Evolutionary conservation across 2,888 invertebrate species (phyloP), one percentile per base, ranked within the genome.

Genomic region (Anthophora plumipes): DNA sequence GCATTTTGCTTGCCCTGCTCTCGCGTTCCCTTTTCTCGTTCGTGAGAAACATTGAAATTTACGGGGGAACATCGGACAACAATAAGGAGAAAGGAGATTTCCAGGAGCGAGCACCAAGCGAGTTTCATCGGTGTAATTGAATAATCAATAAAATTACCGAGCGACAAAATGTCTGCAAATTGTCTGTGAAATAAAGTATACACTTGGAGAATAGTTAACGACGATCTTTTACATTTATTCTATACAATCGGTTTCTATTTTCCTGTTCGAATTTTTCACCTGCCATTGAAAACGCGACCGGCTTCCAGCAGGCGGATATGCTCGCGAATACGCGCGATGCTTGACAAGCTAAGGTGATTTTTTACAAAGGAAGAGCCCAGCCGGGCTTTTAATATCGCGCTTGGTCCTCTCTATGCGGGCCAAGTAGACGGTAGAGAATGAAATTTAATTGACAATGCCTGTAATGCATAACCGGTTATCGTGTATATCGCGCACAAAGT

Each of bases 61-160:
- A 70, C 80, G 60, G 50, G 48, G 20, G 31, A 31, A 31, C 74
- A 41, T 54, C 69, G 25, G 64, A 31, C 64, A 54, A 80, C 64
- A 52, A 12, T 48, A 50, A 60, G 60, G 20, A 22, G 31, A 31
- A 4, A 31, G 31, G 41, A 43, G 52, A 39, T 60, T 41, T 63
- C 43, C 31, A 60, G 61, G 41, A 25, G 37, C 41, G 20, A 25
- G n/a, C 11, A 31, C 9, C 22, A 5, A 20, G 71, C 48, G 59
- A 72, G 66, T 80, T 77, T 55, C 39, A n/a, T n/a, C 68, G n/a
- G 37, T 48, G 63, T 79, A 83, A 83, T 79, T 79, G 72, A 69
- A 69, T 64, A 70, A 79, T 82, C 76, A 82, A 83, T 79, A 70
- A 76, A 79, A 82, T 71, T 55, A 71, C 22, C 17, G 48, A 43